Base-by-base conservation (phyloP, 2,113 vertebrate species). In the Pristiophorus japonicus region DNA sequence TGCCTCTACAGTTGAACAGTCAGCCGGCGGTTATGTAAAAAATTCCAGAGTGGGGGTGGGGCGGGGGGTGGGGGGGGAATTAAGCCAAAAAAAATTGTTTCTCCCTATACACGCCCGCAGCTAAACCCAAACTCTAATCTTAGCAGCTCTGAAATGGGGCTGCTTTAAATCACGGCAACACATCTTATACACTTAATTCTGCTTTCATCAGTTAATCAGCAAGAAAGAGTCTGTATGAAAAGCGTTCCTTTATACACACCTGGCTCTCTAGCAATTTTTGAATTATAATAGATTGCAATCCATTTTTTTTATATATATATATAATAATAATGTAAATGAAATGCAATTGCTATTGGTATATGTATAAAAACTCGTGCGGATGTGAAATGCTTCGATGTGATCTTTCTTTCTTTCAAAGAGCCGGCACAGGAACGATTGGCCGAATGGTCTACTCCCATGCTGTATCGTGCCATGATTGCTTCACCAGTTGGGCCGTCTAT, bases 261-360 rank as follows among this genome's bases (percentile, higher is more conserved):
- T 38, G 63, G 59, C 59, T 92, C 59, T 92, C 4, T 22, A 20
- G 59, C 88, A 65, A 34, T 8, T 92, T 63, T 63, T 63, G 14
- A 92, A 63, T 92, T 92, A 38, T 65, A 22, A 92, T 38, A 92
- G 88, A 92, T 63, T 92, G 59, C 59, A 63, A 63, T 38, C 88
- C 6, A n/a, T 92, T 63, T 92, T 90, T 91, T 59, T 51, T 51
- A 51, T 51, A 51, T 59, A 59, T 27, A 22, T 81, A 90, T 90
- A 90, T 30, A 51, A 51, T 51, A 51, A 51, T 51, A 45, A 65
- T 92, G 88, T 38, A 92, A 92, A 63, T 92, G 88, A 65, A 38
- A 38, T 92, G 88, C 55, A 27, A 42, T 42, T 81, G 78, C 20
- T 81, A 81, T 7, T 42, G 12, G 85, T 88, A 59, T 87, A 87